Conservation (phyloP, 2,113 vertebrate species). For the Damaliscus lunatus region DNA sequence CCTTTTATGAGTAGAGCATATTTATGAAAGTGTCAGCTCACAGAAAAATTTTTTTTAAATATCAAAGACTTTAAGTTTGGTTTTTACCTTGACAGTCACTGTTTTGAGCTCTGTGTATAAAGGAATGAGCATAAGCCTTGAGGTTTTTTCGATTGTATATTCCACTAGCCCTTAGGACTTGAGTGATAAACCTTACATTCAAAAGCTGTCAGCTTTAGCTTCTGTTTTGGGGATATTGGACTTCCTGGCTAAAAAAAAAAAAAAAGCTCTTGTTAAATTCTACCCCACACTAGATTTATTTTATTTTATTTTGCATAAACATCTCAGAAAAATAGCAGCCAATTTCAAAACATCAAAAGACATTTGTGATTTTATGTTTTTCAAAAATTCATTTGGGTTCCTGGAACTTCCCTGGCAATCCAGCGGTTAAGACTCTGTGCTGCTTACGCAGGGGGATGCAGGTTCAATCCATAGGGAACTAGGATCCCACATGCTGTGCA, state of each 20-base stretch:
- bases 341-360: background rate
- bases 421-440: background rate
- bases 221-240: background rate
- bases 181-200: background rate
- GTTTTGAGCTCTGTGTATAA: background rate
- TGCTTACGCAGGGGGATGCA: background rate
- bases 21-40: background rate
- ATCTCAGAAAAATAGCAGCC: background rate
- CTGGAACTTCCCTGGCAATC: background rate
- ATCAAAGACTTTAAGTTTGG: background rate
- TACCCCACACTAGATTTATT: background rate
- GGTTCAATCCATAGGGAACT: background rate
- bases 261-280: background rate
- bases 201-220: background rate
- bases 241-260: background rate
- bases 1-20: background rate
- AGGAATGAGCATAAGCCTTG: background rate
- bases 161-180: background rate
- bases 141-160: background rate
- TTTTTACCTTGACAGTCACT: background rate
- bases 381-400: background rate
- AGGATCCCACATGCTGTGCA: background rate
- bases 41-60: background rate
- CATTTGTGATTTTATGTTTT: background rate
- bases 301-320: slow-evolving; percentile 15